These are phyloP conservation scores for Anabacerthia variegaticeps DNA, from an alignment of 2,797 vertebrate species.

Conservation along the genomic window DNA sequence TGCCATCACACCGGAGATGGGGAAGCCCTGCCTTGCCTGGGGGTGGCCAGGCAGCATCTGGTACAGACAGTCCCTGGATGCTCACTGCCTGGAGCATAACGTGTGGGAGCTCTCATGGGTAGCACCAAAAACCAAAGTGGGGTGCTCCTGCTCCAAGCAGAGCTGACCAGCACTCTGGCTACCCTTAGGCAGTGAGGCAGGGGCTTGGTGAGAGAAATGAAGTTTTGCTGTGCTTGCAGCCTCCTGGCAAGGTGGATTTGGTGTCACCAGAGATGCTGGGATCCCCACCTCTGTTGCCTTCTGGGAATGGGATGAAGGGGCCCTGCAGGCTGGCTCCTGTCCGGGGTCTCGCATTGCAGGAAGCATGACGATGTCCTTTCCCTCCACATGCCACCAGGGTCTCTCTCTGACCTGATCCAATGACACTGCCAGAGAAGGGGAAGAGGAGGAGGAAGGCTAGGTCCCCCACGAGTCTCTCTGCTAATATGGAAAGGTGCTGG, in stretches of 20 bases:
- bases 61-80: neutral
- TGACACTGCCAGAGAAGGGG: conserved; percentile 2
- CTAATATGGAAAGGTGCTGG: conserved; percentile 60
- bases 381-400: conserved; percentile 53
- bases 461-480: neutral
- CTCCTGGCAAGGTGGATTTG: neutral
- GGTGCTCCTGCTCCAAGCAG: neutral
- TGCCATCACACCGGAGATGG: fast-evolving
- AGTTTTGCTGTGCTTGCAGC: neutral
- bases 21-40: neutral
- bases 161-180: neutral
- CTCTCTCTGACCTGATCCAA: conserved; percentile 19
- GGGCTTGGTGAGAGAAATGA: fast-evolving
- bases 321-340: neutral
- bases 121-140: fast-evolving
- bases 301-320: neutral
- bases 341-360: conserved; percentile 2
- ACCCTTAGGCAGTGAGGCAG: neutral
- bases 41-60: neutral
- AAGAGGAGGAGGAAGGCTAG: neutral
- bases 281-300: neutral
- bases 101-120: fast-evolving
- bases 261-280: neutral
- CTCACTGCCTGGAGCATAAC: fast-evolving
- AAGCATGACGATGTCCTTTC: conserved; percentile 47